phyloP scores from a whole-genome alignment of 2,797 vertebrate species.

The Lindbergichthys nudifrons region DNA sequence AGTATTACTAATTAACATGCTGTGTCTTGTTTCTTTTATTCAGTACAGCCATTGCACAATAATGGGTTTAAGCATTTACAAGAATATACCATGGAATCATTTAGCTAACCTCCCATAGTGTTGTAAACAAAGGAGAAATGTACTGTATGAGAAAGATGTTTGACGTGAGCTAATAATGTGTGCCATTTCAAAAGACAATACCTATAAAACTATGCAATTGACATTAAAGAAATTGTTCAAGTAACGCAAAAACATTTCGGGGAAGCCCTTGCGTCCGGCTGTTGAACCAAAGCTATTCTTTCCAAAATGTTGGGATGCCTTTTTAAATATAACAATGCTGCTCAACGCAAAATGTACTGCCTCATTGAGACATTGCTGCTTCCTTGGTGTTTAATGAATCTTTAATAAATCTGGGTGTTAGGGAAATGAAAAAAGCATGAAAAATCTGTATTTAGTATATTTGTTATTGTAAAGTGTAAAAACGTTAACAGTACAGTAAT shows the following conservation, averaged over 20 bases:
- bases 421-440: background rate
- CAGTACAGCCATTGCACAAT: no score
- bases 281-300: background rate
- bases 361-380: background rate
- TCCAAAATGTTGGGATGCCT: background rate
- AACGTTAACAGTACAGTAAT: background rate
- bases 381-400: background rate
- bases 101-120: no score
- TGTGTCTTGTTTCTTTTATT: background rate
- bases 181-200: no score
- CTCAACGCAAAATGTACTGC: background rate
- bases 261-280: rapidly evolving
- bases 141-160: no score
- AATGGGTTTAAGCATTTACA: no score
- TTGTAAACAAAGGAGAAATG: no score
- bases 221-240: no score
- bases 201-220: no score
- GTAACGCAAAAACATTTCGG: no score
- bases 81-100: no score
- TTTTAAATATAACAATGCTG: background rate
- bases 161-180: no score
- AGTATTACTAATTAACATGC: background rate
- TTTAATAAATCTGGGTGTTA: background rate
- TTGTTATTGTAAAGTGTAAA: constrained; percentile 4
- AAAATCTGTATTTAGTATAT: background rate